Evolutionary conservation across 2,888 invertebrate genomes (phyloP).

Genomic region (Meliscaeva auricollis): DNA sequence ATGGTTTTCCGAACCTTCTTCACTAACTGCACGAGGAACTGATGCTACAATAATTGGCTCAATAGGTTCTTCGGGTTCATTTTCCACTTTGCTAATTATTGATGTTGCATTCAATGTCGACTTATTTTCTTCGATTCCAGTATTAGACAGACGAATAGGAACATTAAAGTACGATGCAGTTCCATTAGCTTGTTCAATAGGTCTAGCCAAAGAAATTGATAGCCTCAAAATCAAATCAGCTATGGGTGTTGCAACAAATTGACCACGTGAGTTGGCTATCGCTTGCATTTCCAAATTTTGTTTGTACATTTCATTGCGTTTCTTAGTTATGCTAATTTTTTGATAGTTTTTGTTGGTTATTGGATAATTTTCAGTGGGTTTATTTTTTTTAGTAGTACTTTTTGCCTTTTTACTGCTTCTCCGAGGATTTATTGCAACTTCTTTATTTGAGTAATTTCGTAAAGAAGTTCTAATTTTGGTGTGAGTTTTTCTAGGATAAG

Average conservation of each 20-base stretch:
- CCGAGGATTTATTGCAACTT: too few species aligned
- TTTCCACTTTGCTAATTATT: neutral
- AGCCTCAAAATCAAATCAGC: slow-evolving; percentile 81
- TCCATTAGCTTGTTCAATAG: slow-evolving; percentile 45
- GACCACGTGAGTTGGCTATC: slow-evolving; percentile 77
- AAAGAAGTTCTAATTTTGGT: neutral
- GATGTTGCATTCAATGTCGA: neutral
- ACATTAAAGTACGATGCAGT: slow-evolving; percentile 31
- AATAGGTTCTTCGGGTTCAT: neutral
- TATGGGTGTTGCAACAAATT: slow-evolving; percentile 81
- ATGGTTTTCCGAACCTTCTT: neutral
- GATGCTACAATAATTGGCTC: neutral
- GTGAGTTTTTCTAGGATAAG: neutral
- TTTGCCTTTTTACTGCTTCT: neutral
- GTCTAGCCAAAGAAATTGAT: slow-evolving; percentile 81
- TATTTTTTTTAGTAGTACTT: neutral
- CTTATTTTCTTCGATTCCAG: neutral
- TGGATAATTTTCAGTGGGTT: neutral
- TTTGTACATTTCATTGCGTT: slow-evolving; percentile 33
- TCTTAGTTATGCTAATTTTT: neutral
- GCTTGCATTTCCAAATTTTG: slow-evolving; percentile 78
- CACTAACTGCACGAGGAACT: neutral
- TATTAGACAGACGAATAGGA: slow-evolving; percentile 37
- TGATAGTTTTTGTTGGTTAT: neutral
- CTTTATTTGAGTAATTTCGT: neutral